These are phyloP conservation scores for Mythimna pallens DNA, from an alignment of 2,888 invertebrate genomes.

Conservation along the genomic window DNA sequence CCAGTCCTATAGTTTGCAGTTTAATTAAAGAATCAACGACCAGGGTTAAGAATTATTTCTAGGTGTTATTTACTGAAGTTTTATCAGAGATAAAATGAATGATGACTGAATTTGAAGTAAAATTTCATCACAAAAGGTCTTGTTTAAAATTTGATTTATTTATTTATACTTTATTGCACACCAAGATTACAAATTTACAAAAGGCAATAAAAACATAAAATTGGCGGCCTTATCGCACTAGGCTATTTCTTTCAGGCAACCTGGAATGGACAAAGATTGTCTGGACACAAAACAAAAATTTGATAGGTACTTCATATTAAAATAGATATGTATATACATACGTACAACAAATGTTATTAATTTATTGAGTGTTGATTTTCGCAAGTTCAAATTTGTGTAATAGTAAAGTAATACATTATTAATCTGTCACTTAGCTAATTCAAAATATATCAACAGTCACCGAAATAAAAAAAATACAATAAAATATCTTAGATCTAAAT, in stretches of 20 bases:
- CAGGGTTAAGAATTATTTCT: background rate
- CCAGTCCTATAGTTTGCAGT: background rate
- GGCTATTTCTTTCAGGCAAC: too few species aligned
- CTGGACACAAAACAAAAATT: too few species aligned
- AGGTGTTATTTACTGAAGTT: background rate
- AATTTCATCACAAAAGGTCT: background rate
- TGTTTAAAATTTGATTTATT: background rate
- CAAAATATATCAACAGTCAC: background rate
- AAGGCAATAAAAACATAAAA: too few species aligned
- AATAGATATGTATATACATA: too few species aligned
- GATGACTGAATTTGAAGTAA: background rate
- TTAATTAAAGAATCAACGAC: background rate
- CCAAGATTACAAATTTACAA: too few species aligned
- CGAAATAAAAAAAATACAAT: background rate
- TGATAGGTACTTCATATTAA: too few species aligned
- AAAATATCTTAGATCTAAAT: constrained; percentile 2
- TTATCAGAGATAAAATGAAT: background rate
- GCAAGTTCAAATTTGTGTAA: background rate
- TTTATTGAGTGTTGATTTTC: background rate
- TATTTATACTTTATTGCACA: too few species aligned
- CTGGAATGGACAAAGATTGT: too few species aligned
- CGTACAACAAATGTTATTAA: too few species aligned
- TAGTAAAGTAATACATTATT: background rate
- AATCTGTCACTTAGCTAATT: background rate
- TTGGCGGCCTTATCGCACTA: too few species aligned